Evolutionary conservation across 2,113 vertebrate species (phyloP).

Genomic region (Bothrops jararaca): DNA sequence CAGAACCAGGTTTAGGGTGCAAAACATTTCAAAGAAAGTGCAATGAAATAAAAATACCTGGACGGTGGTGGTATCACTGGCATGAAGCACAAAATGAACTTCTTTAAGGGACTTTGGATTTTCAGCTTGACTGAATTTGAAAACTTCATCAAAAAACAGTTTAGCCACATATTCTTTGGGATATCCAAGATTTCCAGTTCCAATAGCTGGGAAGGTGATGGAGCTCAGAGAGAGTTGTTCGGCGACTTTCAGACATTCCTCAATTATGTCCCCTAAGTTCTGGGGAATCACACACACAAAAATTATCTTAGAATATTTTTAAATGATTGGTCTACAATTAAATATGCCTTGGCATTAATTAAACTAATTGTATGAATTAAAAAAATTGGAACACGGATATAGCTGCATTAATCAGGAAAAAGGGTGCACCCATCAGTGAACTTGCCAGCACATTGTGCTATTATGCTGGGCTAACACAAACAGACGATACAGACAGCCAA

Average conservation of each 20-base stretch:
- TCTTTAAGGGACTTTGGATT: conserved; percentile 69
- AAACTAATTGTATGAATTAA: not conserved
- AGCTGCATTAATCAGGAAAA: not conserved
- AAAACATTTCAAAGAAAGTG: not conserved
- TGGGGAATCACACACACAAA: conserved; percentile 57
- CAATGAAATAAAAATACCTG: conserved; percentile 67
- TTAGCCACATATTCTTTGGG: conserved; percentile 73
- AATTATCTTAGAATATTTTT: not conserved
- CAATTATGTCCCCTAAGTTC: conserved; percentile 72
- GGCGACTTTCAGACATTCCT: conserved; percentile 73
- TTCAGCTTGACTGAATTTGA: conserved; percentile 73
- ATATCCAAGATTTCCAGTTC: conserved; percentile 83
- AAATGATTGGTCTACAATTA: not conserved
- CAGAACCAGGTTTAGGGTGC: not conserved
- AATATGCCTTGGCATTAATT: not conserved
- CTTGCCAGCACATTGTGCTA: not conserved
- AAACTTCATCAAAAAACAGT: conserved; percentile 74
- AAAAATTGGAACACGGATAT: not conserved
- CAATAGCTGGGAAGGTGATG: conserved; percentile 87
- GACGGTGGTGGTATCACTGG: conserved; percentile 72
- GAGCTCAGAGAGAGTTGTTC: conserved; percentile 69
- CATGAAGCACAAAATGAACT: conserved; percentile 76
- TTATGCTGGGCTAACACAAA: not conserved
- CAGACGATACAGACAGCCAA: not conserved
- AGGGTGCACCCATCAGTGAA: not conserved